Base-by-base conservation (phyloP, 30 jellyfish, hydroid and myxozoan genomes). In the Clytia hemisphaerica region DNA sequence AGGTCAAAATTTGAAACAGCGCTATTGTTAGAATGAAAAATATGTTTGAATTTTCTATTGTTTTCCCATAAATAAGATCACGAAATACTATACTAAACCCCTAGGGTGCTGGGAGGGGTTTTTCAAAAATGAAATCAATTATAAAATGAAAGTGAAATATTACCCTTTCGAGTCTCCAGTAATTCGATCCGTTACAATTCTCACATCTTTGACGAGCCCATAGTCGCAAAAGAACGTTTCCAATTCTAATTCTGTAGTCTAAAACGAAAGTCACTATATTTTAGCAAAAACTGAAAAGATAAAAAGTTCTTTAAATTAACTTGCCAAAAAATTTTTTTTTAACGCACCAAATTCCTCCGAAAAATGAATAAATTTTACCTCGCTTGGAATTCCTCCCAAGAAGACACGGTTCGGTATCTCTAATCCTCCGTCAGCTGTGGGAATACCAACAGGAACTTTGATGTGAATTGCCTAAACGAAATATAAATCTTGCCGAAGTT, bases 101-200 rank as follows among this genome's bases (percentile, higher is more conserved):
- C n/a, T n/a, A n/a, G n/a, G n/a, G n/a, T n/a, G n/a, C n/a, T n/a
- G n/a, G n/a, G n/a, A n/a, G n/a, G n/a, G n/a, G n/a, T n/a, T n/a
- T n/a, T n/a, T n/a, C n/a, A n/a, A n/a, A n/a, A n/a, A n/a, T n/a
- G n/a, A n/a, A n/a, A n/a, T n/a, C n/a, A n/a, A n/a, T n/a, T n/a
- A n/a, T n/a, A n/a, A n/a, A n/a, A n/a, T n/a, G n/a, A n/a, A n/a
- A n/a, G n/a, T n/a, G n/a, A n/a, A n/a, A n/a, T n/a, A 7, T 37
- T 82, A 81, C 95, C 99, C 99, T 58, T 91, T 91, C 75, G 94
- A 82, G 61, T 82, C 95, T n/a, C 99, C 99, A 6, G 99, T 91
- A 38, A 83, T 81, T 54, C 99, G 95, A 66, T 91, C 99, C 7
- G 99, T 91, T 24, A 91, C 99, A 58, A 91, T 91, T 38, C 99